Conservation (phyloP, 2,113 vertebrate genomes). For the Rhodinocichla rosea region DNA sequence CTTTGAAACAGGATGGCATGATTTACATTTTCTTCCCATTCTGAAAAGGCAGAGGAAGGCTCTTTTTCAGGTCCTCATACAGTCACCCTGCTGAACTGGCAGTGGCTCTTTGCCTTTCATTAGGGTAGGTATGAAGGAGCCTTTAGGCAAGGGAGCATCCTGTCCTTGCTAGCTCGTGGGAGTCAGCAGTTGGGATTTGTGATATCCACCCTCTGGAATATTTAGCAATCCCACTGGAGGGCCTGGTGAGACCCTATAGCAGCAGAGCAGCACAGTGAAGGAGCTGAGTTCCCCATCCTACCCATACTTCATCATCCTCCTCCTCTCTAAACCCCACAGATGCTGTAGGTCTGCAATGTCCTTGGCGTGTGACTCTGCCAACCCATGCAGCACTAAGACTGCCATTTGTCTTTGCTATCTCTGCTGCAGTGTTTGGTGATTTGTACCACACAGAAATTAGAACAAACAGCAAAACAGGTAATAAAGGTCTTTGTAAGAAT, state of each 20-base stretch:
- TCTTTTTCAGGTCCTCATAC: background rate
- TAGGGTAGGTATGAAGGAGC: rapidly evolving
- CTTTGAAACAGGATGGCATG: conserved; percentile 15
- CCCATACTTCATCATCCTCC: background rate
- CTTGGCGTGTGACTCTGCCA: rapidly evolving
- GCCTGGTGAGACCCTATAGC: background rate
- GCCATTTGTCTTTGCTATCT: background rate
- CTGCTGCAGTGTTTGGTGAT: background rate
- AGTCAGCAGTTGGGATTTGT: background rate
- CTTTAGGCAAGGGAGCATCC: background rate
- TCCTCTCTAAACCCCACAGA: background rate
- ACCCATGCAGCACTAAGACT: background rate
- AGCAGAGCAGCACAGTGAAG: background rate
- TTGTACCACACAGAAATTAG: background rate
- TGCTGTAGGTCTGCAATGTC: background rate
- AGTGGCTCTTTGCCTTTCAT: background rate
- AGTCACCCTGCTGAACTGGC: background rate
- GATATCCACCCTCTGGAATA: background rate
- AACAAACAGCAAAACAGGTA: background rate
- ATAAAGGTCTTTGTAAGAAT: background rate
- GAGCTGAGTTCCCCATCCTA: background rate
- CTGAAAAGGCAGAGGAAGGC: conserved; percentile 12
- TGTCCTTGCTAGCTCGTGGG: background rate
- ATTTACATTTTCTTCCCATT: background rate
- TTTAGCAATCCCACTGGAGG: background rate